Evolutionary conservation across 2,113 vertebrate genomes (phyloP).

Genomic region (Campylorhamphus procurvoides): DNA sequence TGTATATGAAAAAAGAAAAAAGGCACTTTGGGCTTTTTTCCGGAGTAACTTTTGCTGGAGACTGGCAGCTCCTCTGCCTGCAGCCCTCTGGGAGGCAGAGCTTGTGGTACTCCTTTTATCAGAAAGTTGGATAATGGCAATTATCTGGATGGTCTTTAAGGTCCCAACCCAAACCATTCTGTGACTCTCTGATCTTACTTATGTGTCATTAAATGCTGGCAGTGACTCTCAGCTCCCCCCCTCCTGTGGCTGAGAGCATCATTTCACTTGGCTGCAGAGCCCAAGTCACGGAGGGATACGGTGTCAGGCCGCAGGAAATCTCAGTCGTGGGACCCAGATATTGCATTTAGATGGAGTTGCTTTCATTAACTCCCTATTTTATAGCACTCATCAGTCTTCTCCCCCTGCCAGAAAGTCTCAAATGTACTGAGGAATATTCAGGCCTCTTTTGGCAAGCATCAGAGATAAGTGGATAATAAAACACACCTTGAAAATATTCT

Average conservation of each 20-base stretch:
- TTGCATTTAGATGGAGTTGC: neutral
- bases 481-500: constrained; percentile 32
- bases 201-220: neutral
- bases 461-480: constrained; percentile 54
- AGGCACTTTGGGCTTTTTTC: neutral
- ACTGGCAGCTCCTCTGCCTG: neutral
- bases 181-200: neutral
- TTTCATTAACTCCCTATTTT: constrained; percentile 23
- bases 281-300: neutral
- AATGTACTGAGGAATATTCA: constrained; percentile 42
- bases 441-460: constrained; percentile 52
- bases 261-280: neutral
- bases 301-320: neutral
- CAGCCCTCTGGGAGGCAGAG: neutral
- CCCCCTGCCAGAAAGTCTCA: constrained; percentile 36
- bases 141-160: constrained; percentile 9
- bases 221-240: neutral
- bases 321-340: neutral
- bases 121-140: neutral
- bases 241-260: neutral
- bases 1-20: neutral
- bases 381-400: constrained; percentile 21
- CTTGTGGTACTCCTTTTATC: neutral
- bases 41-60: neutral
- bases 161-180: neutral